These are phyloP conservation scores for Seira ritae DNA, from an alignment of 2,888 invertebrate species.

Conservation along the genomic window DNA sequence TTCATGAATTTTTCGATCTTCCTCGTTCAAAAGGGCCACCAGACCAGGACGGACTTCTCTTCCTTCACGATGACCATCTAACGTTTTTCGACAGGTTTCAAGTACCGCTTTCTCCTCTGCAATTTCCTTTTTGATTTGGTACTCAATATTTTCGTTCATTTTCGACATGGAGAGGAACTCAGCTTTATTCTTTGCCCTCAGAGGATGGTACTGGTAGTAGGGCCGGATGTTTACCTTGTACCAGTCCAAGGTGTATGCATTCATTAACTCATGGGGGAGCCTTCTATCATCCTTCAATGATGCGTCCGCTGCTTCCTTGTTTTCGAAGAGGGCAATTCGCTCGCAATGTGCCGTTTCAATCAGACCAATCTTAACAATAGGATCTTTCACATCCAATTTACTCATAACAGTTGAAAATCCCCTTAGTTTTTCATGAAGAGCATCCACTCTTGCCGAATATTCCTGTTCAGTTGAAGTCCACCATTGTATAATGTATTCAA, in stretches of 20 bases:
- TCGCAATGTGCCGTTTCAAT: constrained; percentile 42
- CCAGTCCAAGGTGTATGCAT: constrained; percentile 46
- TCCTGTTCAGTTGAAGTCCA: background rate
- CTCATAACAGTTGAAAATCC: constrained; percentile 33
- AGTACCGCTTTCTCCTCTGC: background rate
- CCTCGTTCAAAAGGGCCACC: background rate
- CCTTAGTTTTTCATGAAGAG: background rate
- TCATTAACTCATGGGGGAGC: constrained; percentile 18
- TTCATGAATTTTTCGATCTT: background rate
- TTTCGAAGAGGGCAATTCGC: constrained; percentile 38
- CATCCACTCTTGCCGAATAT: background rate
- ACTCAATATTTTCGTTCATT: background rate
- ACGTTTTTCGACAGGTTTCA: constrained; percentile 13
- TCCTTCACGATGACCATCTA: constrained; percentile 8
- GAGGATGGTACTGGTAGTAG: constrained; percentile 10
- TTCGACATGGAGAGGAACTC: constrained; percentile 45
- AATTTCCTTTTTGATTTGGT: constrained; percentile 32
- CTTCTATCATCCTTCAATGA: constrained; percentile 17
- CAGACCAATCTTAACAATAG: constrained; percentile 24
- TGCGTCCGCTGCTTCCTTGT: background rate
- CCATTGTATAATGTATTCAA: too few relatives aligned
- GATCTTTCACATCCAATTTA: constrained; percentile 18
- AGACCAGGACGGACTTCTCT: background rate
- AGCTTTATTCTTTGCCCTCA: constrained; percentile 5
- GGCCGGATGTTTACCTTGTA: constrained; percentile 33